Percentiles rank a stretch among this genome's conserved stretches.
Evolutionary conservation across 2,113 vertebrate species (phyloP).

Genomic region (Poecilia latipinna): DNA sequence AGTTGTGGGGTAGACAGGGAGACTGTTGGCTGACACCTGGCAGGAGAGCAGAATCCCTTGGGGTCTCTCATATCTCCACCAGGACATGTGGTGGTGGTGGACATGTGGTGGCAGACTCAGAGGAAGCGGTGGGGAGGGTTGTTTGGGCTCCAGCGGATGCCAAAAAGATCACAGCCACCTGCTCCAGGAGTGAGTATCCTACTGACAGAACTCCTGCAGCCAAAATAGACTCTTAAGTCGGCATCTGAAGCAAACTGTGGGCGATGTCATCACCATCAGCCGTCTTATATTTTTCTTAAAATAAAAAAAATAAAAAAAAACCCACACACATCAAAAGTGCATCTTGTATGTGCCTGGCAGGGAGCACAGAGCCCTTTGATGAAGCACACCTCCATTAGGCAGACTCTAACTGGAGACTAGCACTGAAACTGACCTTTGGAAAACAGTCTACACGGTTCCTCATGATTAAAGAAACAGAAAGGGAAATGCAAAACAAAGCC

Average conservation of each 20-base stretch:
- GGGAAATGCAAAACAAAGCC: slow-evolving; percentile 32
- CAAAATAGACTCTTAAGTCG: slow-evolving; percentile 71
- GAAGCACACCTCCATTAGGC: slow-evolving; percentile 62
- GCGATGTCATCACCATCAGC: slow-evolving; percentile 65
- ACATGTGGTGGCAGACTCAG: slow-evolving; percentile 40
- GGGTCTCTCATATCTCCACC: slow-evolving; percentile 44
- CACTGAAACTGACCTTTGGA: slow-evolving; percentile 59
- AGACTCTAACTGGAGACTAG: slow-evolving; percentile 31
- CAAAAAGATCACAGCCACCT: slow-evolving; percentile 73
- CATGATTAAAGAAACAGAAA: slow-evolving; percentile 52
- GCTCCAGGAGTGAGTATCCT: slow-evolving; percentile 48
- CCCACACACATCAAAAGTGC: slow-evolving; percentile 63
- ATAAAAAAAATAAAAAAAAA: slow-evolving; percentile 47
- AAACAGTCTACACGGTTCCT: slow-evolving; percentile 30
- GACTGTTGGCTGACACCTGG: slow-evolving; percentile 47
- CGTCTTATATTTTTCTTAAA: slow-evolving; percentile 66
- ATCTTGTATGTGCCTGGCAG: slow-evolving; percentile 64
- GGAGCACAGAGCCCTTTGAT: slow-evolving; percentile 55
- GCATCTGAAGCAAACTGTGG: slow-evolving; percentile 49
- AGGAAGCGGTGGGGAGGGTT: slow-evolving; percentile 6
- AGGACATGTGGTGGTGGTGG: slow-evolving; percentile 47
- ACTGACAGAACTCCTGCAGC: slow-evolving; percentile 69
- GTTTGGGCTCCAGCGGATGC: slow-evolving; percentile 58
- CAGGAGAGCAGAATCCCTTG: slow-evolving; percentile 48
- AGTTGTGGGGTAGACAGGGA: slow-evolving; percentile 46